Base-by-base conservation (phyloP, 1,140 invertebrate species). In the Drosophila quadrilineata region DNA sequence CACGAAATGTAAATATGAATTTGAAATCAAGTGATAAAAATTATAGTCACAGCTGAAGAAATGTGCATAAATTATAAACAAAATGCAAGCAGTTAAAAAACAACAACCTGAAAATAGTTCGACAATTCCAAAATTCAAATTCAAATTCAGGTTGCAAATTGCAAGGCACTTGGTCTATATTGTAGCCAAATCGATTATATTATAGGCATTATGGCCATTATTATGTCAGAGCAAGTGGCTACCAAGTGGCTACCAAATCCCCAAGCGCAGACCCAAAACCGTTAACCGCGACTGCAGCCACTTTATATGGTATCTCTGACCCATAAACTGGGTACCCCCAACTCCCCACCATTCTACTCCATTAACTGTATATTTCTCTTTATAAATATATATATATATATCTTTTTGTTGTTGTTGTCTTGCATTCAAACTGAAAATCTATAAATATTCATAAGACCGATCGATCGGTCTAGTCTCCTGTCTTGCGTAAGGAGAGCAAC, bases 361-460 rank as follows among this genome's bases (percentile, higher is more conserved):
- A 2, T 19, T 12, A 22, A 19, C 31, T 35, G 2, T 6, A 4
- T 33, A 0, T 35, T 6, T 3, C 12, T 35, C 33, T 22, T 21
- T 19, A 9, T n/a, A n/a, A n/a, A n/a, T n/a, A n/a, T n/a, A n/a
- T 77, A 10, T 66, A 50, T 63, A 59, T 43, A 59, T 63, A 53
- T 45, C 24, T 24, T 29, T 28, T 46, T 28, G 19, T 57, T 53
- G 21, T 35, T n/a, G 3, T 22, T 29, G 17, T 12, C 9, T 17
- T 29, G 29, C 17, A 52, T 53, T 43, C 74, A 73, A 76, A 77
- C 69, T 52, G 29, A 65, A 49, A 50, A 73, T 76, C 75, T 73
- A 77, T 79, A 77, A 77, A 77, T 79, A 77, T 77, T 76, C 75
- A 77, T 77, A 74, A 69, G 76, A 43, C 53, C 70, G 31, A 26